Evolutionary conservation across 2,797 vertebrate genomes (phyloP), one percentile per base, ranked within the genome.

Genomic region (Hafferia zeledoni): DNA sequence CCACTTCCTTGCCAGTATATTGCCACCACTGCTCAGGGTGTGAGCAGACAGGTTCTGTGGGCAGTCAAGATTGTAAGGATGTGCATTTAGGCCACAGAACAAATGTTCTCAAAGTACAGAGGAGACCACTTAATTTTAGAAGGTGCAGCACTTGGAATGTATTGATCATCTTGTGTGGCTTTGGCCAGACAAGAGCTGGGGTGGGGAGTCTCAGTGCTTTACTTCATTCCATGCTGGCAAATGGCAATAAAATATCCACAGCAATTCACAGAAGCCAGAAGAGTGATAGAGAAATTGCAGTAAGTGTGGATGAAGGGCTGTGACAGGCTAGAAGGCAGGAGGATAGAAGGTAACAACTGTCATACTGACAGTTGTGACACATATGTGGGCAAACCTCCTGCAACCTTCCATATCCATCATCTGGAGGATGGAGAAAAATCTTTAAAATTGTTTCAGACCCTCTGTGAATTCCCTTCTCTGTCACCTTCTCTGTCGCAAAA

Each of bases 121-220:
- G 77, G 24, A 46, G 41, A 46, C 18, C 24, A 52, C 27, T 46
- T 75, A 7, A 10, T 79, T 94, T 87, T 43, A 56, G 69, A 61
- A 80, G 44, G 31, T 53, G 80, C 57, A n/a, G 18, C 56, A 39
- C 43, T 64, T 70, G 67, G 39, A 56, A 37, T 43, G 18, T 11
- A 17, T 28, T 31, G 61, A 31, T 52, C 5, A 1, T 44, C 64
- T 52, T n/a, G 16, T 14, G 5, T 59, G 55, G 18, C 33, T 93
- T 87, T 81, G 55, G n/a, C 39, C 28, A 63, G 52, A 23, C 20
- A 50, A 33, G 57, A 65, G 61, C 67, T 55, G 27, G 15, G 22
- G 12, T 1, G 3, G 12, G 31, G 8, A 33, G 13, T 57, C 59
- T 78, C 14, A 24, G 41, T 0, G 0, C 22, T 76, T 9, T 46